Percentiles rank a stretch among this genome's conserved stretches.
Conservation (phyloP, 2,888 invertebrate species). For the Cryptocheilus praepositus region DNA sequence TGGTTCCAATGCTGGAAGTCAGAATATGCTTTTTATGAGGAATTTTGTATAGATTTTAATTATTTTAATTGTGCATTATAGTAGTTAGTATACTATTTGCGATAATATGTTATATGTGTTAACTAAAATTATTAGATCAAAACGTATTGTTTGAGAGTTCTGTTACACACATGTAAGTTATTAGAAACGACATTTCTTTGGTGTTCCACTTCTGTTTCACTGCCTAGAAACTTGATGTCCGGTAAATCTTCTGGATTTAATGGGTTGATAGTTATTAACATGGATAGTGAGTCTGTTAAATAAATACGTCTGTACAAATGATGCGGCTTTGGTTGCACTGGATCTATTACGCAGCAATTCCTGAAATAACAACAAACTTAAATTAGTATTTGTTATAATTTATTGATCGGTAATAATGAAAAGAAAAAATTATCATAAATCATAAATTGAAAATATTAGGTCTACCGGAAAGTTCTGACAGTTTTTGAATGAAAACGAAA, state of each 20-base stretch:
- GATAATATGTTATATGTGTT: too few species aligned
- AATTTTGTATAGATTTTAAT: neutral
- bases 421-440: too few species aligned
- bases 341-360: slow-evolving; percentile 69
- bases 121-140: neutral
- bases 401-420: too few species aligned
- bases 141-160: too few species aligned
- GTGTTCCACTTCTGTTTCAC: slow-evolving; percentile 58
- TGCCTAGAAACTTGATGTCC: slow-evolving; percentile 66
- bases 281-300: slow-evolving; percentile 62
- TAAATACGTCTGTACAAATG: slow-evolving; percentile 69
- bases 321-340: slow-evolving; percentile 63
- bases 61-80: too few species aligned
- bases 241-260: slow-evolving; percentile 57
- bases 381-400: neutral
- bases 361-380: slow-evolving; percentile 42
- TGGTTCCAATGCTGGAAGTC: slow-evolving; percentile 65
- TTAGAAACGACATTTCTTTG: slow-evolving; percentile 55
- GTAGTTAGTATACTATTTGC: too few species aligned
- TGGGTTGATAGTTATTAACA: slow-evolving; percentile 63
- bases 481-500: too few species aligned
- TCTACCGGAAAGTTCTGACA: too few species aligned
- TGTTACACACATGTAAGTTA: slow-evolving; percentile 54
- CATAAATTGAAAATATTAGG: too few species aligned
- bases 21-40: neutral